These are phyloP conservation scores for Teleopsis dalmanni DNA, from an alignment of 1,140 invertebrate species.

Conservation along the genomic window DNA sequence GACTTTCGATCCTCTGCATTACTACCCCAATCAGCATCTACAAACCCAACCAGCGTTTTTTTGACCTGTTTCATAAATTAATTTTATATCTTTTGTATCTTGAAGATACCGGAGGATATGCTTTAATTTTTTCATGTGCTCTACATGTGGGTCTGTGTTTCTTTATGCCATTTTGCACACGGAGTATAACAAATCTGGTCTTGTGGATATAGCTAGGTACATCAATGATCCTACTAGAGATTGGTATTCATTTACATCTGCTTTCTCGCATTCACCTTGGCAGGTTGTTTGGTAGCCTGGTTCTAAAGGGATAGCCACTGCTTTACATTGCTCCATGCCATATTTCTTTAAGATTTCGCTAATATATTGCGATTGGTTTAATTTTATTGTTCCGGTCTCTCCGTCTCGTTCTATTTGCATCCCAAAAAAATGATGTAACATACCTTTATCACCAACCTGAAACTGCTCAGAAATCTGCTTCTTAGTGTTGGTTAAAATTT, in stretches of 20 bases:
- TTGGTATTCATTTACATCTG: slow-evolving; percentile 11
- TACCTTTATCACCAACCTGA: slow-evolving; percentile 21
- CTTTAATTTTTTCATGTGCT: slow-evolving; percentile 3
- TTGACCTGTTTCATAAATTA: slow-evolving; percentile 5
- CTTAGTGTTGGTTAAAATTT: neutral
- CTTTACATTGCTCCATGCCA: slow-evolving; percentile 36
- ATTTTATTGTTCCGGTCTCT: slow-evolving; percentile 6
- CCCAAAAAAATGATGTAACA: slow-evolving; percentile 26
- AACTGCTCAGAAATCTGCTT: slow-evolving; percentile 10
- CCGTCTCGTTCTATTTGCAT: slow-evolving; percentile 23
- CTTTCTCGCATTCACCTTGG: neutral
- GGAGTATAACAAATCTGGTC: slow-evolving; percentile 6
- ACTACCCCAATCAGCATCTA: slow-evolving; percentile 31
- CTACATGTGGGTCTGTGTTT: slow-evolving; percentile 6
- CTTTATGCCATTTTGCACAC: slow-evolving; percentile 7
- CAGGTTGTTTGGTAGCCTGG: neutral
- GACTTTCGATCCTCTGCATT: slow-evolving; percentile 26
- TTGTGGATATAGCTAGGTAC: neutral
- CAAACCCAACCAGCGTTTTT: slow-evolving; percentile 10
- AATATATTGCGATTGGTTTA: slow-evolving; percentile 35
- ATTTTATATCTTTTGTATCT: slow-evolving; percentile 4
- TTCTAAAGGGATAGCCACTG: slow-evolving; percentile 26
- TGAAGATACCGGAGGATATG: slow-evolving; percentile 4
- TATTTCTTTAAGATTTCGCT: slow-evolving; percentile 33
- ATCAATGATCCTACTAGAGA: slow-evolving; percentile 8